Conservation (phyloP, 2,113 vertebrate species). For the Cephalophus harveyi region DNA sequence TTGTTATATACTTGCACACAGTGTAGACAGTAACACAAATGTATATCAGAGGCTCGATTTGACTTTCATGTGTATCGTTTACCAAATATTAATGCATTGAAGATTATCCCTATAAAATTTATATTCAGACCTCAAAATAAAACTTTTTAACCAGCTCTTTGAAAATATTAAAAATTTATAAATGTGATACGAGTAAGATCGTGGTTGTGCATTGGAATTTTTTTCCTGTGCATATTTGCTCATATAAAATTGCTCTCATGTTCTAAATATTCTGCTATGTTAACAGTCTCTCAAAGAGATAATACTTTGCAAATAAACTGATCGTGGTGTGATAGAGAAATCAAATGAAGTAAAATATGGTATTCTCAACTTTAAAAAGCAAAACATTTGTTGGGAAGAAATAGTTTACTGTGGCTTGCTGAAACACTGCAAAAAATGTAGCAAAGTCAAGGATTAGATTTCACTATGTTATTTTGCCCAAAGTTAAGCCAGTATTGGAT, state of each 20-base stretch:
- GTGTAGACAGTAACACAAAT: neutral
- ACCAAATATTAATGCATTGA: neutral
- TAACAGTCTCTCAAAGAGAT: constrained; percentile 11
- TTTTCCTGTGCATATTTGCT: neutral
- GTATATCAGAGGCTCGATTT: neutral
- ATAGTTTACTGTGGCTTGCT: neutral
- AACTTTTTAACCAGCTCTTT: neutral
- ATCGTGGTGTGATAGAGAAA: neutral
- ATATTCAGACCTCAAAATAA: neutral
- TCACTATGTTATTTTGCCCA: neutral
- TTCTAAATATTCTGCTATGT: constrained; percentile 29
- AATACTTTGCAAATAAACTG: neutral
- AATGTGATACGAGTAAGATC: neutral
- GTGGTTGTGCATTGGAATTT: neutral
- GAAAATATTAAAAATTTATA: neutral
- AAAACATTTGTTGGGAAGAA: neutral
- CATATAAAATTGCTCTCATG: constrained; percentile 10
- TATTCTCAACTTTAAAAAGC: constrained; percentile 1
- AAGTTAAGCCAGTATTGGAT: neutral
- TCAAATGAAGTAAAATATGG: constrained; percentile 14
- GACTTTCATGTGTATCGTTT: neutral
- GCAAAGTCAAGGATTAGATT: constrained; percentile 20
- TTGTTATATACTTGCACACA: neutral
- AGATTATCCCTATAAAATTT: neutral
- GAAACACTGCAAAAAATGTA: neutral